Evolutionary conservation across 2,888 invertebrate genomes (phyloP), one percentile per base, ranked within the genome.

Genomic region (Pollenia amentaria): DNA sequence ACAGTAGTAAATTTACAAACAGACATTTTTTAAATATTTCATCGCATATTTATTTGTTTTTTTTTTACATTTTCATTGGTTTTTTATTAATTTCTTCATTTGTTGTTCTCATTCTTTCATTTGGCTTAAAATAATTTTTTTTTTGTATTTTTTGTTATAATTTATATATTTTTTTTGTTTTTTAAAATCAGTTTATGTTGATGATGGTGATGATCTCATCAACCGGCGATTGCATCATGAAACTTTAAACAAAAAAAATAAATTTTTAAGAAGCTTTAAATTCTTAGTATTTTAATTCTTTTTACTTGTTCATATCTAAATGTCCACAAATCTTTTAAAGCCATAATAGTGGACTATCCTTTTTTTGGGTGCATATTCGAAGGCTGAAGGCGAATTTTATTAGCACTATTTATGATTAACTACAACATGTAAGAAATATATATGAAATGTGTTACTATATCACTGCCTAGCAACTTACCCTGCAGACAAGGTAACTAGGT

Each of bases 201-300:
- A 53, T 55, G 62, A 53, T 55, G n/a, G 46, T 46, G 76, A 85
- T 86, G 84, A 84, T 84, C 80, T 84, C 84, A 83, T 79, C 79
- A 40, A 4, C 48, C 18, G 69, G 38, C 67, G 80, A 87, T 87
- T 87, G 87, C 87, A 87, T 87, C 84, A 87, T 87, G 77, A 73
- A 67, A 69, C 57, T 80, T 77, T 51, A 51, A 69, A 48, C 21
- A 73, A 21, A 46, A 67, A 53, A 2, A 48, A 76, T 51, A 12
- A 48, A 55, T 38, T 21, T 29, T 51, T 11, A 53, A 53, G 51
- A 42, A 42, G 51, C 7, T 70, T 62, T 18, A 44, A 70, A 76
- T 82, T 76, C 69, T 40, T 53, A n/a, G 80, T 70, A 70, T 62
- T 79, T 60, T 12, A 62, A 51, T 69, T 48, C 57, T 44, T 48